Conservation (phyloP, 2,888 invertebrate species). For the Trichopria drosophilae region DNA sequence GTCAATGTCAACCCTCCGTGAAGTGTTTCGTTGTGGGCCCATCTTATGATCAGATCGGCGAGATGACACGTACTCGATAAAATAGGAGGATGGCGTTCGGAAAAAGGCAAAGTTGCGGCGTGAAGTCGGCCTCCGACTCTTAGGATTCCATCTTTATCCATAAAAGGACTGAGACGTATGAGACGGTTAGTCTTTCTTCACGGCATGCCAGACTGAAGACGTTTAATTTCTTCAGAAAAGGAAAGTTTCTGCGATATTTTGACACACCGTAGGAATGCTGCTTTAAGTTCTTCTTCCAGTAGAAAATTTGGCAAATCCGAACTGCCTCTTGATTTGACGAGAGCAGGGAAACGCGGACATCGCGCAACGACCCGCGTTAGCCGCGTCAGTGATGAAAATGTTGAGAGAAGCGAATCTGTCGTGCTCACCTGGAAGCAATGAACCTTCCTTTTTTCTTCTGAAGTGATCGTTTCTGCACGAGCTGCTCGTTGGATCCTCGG, state of each 20-base stretch:
- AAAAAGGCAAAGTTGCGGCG: not conserved
- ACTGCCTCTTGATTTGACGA: too few relatives aligned
- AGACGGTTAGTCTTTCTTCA: too few relatives aligned
- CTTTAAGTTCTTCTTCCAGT: not conserved
- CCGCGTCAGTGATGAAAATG: not conserved
- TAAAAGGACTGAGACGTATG: not conserved
- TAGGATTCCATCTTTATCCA: not conserved
- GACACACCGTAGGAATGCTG: not conserved
- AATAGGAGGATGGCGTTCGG: not conserved
- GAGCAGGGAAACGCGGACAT: not conserved
- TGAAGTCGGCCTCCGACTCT: not conserved
- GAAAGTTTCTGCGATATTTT: too few relatives aligned
- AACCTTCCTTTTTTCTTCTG: too few relatives aligned
- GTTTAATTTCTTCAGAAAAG: too few relatives aligned
- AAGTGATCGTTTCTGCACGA: too few relatives aligned
- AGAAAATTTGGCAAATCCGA: too few relatives aligned
- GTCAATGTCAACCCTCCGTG: not conserved
- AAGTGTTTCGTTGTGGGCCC: not conserved
- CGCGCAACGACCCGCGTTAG: too few relatives aligned
- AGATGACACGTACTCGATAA: not conserved
- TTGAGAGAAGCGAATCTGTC: not conserved
- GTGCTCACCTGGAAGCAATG: too few relatives aligned
- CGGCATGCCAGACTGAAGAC: too few relatives aligned
- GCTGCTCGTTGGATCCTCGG: too few relatives aligned
- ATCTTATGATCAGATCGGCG: not conserved